phyloP scores from a whole-genome alignment of 2,113 vertebrate genomes.

The Sakesphorus luctuosus region DNA sequence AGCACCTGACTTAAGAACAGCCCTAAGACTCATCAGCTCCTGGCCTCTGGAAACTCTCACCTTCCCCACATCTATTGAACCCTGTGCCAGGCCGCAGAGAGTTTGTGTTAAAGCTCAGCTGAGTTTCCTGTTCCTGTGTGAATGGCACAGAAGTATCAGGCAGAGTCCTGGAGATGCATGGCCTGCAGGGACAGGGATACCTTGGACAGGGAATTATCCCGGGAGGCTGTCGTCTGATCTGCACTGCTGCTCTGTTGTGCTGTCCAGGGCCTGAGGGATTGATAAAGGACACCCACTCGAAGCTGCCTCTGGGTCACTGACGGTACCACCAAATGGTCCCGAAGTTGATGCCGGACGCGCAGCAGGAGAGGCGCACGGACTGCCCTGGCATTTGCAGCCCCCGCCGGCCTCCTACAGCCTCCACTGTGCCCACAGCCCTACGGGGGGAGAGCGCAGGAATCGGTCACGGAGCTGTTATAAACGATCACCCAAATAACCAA shows the following conservation, averaged over 20 bases:
- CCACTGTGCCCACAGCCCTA: not conserved
- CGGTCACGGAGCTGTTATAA: not conserved
- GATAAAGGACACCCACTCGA: not conserved
- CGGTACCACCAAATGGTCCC: rapidly evolving
- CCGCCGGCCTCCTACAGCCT: not conserved
- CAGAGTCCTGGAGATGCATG: not conserved
- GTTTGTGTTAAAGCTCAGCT: not conserved
- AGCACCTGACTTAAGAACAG: not conserved
- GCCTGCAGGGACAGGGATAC: rapidly evolving
- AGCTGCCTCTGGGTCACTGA: rapidly evolving
- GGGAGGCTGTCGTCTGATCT: rapidly evolving
- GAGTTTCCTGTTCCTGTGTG: not conserved
- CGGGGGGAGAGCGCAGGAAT: not conserved
- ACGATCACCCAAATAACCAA: no score
- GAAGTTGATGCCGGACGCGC: rapidly evolving
- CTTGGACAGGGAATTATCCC: not conserved
- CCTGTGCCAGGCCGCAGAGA: not conserved
- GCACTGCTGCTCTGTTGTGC: not conserved
- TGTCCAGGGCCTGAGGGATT: no score
- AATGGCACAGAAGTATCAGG: not conserved
- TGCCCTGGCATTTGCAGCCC: not conserved
- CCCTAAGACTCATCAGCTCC: not conserved
- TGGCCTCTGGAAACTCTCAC: not conserved
- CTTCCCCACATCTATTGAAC: not conserved
- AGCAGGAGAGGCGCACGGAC: not conserved